phyloP scores from a whole-genome alignment of 2,113 vertebrate species.

The Platichthys stellatus region DNA sequence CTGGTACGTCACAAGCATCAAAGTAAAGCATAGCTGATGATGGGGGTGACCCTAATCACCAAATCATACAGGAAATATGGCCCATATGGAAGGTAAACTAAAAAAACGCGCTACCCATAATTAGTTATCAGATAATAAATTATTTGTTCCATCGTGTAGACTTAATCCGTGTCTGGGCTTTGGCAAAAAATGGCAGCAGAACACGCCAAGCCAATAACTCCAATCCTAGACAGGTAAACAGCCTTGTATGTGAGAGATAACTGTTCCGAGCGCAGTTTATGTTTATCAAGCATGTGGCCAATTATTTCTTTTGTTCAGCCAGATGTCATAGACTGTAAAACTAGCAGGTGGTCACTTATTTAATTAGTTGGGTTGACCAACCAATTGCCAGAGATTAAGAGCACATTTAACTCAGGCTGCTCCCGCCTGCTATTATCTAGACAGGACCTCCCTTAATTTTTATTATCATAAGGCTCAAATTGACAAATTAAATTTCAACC shows the following conservation, averaged over 20 bases:
- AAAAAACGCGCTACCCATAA: conserved; percentile 51
- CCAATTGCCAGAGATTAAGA: conserved; percentile 68
- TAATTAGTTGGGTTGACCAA: conserved; percentile 78
- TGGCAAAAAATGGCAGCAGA: conserved; percentile 37
- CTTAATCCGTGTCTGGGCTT: conserved; percentile 75
- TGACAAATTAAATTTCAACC: conserved; percentile 31
- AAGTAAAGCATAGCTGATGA: background rate
- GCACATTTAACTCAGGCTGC: conserved; percentile 52
- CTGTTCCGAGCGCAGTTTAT: conserved; percentile 55
- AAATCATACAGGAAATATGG: conserved; percentile 1
- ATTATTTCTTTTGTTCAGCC: conserved; percentile 81
- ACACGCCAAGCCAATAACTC: conserved; percentile 70
- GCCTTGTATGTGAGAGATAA: conserved; percentile 57
- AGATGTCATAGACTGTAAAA: conserved; percentile 78
- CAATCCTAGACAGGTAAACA: conserved; percentile 71
- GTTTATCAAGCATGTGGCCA: conserved; percentile 68
- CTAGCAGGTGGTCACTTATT: conserved; percentile 82
- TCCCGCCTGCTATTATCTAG: conserved; percentile 29
- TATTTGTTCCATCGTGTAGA: conserved; percentile 35
- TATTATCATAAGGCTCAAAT: conserved; percentile 22
- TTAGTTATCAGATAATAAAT: conserved; percentile 53
- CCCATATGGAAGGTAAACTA: conserved; percentile 63
- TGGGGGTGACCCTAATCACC: background rate
- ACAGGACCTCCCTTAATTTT: background rate
- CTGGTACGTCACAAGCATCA: background rate